phyloP scores from a whole-genome alignment of 2,113 vertebrate species.

The Dinomys branickii region DNA sequence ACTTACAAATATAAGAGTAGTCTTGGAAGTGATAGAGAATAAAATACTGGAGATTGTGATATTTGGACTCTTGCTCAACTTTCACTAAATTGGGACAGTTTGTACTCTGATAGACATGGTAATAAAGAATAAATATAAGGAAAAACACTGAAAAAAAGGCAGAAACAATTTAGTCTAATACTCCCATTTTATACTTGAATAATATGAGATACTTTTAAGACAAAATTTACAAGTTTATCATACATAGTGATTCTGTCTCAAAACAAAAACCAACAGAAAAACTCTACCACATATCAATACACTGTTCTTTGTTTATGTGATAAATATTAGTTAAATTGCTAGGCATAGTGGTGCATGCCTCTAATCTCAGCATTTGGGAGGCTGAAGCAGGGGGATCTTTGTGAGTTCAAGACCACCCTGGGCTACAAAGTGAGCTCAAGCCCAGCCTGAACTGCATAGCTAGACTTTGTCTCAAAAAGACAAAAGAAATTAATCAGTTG shows the following conservation, averaged over 20 bases:
- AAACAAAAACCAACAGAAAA: neutral
- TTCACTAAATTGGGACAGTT: neutral
- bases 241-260: neutral
- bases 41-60: neutral
- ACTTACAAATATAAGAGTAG: neutral
- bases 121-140: neutral
- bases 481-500: no score
- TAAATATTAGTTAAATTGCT: neutral
- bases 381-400: no score
- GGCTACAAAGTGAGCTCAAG: no score
- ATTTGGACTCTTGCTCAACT: neutral
- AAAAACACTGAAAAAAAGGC: neutral
- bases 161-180: neutral
- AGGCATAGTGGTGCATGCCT: no score
- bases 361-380: no score
- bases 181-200: neutral
- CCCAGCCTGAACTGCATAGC: no score
- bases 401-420: no score
- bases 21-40: neutral
- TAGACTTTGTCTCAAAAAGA: no score
- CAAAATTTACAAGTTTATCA: neutral
- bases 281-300: neutral
- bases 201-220: neutral
- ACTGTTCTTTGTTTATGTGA: neutral
- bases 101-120: neutral